phyloP scores from a whole-genome alignment of 1,140 invertebrate species.

The Fopius arisanus region DNA sequence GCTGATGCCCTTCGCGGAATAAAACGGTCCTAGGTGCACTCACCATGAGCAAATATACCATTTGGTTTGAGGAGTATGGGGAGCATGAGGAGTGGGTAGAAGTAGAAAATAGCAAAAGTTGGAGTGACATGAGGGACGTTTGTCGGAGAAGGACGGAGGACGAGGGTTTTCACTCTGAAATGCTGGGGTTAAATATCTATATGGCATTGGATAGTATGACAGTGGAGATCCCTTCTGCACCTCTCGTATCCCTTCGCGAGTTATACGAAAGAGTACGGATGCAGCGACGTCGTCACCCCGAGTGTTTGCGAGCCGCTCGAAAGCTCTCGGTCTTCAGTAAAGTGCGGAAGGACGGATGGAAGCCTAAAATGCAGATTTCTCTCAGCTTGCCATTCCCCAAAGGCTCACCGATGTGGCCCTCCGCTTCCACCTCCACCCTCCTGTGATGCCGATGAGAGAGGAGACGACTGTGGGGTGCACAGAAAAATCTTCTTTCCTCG shows the following conservation, averaged over 20 bases:
- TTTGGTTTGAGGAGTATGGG: neutral
- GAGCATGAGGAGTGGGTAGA: neutral
- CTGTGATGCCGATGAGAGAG: neutral
- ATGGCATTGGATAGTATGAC: conserved; percentile 10
- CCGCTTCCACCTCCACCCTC: neutral
- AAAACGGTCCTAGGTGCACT: conserved; percentile 45
- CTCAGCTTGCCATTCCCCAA: conserved; percentile 27
- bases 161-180: conserved; percentile 2
- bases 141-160: conserved; percentile 37
- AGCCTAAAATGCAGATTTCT: conserved; percentile 64
- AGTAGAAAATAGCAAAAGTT: conserved; percentile 53
- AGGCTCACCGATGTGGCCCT: conserved; percentile 5
- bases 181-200: conserved; percentile 20
- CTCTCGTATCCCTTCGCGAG: neutral
- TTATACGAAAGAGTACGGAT: conserved; percentile 28
- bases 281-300: conserved; percentile 37
- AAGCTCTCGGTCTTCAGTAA: conserved; percentile 53
- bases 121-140: conserved; percentile 43
- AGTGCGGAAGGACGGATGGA: conserved; percentile 50
- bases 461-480: neutral
- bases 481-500: neutral
- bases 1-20: conserved; percentile 52
- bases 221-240: neutral
- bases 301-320: conserved; percentile 64
- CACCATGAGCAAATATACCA: conserved; percentile 51